Evolutionary conservation across 2,888 invertebrate species (phyloP).

Genomic region (Drosophila kanekoi): DNA sequence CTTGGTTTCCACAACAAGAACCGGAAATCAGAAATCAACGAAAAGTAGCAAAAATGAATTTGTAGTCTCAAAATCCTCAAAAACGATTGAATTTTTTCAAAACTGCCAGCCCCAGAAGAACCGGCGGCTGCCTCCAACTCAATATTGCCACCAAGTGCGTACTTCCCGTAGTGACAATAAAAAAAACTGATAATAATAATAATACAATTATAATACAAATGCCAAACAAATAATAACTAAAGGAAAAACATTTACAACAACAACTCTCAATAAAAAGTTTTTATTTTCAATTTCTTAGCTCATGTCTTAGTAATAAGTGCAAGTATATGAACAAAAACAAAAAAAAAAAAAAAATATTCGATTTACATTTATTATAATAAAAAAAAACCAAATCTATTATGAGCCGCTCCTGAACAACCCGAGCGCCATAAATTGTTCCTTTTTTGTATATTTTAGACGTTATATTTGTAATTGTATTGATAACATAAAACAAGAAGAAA

Average conservation of each 20-base stretch:
- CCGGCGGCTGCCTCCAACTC: constrained; percentile 37
- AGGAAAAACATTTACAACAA: constrained; percentile 33
- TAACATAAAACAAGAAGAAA: constrained; percentile 2
- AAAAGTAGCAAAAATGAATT: constrained; percentile 53
- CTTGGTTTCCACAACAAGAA: constrained; percentile 41
- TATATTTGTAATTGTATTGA: constrained; percentile 58
- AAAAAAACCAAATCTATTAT: constrained; percentile 61
- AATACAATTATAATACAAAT: constrained; percentile 13
- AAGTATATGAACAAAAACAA: constrained; percentile 63
- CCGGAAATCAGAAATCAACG: constrained; percentile 43
- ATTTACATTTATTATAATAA: constrained; percentile 83
- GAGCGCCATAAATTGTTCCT: constrained; percentile 79
- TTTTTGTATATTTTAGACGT: constrained; percentile 81
- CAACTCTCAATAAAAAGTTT: constrained; percentile 53
- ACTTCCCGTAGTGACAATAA: constrained; percentile 59
- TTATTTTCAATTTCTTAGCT: constrained; percentile 59
- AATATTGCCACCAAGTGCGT: constrained; percentile 67
- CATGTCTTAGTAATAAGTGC: constrained; percentile 70
- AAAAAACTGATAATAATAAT: constrained; percentile 36
- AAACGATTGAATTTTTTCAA: constrained; percentile 79
- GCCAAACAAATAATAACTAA: constrained; percentile 15
- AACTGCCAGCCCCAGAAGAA: constrained; percentile 54
- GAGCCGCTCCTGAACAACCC: constrained; percentile 47
- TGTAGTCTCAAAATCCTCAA: constrained; percentile 66
- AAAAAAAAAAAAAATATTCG: constrained; percentile 68